phyloP scores from a whole-genome alignment of 2,113 vertebrate species.

The Gobio gobio region DNA sequence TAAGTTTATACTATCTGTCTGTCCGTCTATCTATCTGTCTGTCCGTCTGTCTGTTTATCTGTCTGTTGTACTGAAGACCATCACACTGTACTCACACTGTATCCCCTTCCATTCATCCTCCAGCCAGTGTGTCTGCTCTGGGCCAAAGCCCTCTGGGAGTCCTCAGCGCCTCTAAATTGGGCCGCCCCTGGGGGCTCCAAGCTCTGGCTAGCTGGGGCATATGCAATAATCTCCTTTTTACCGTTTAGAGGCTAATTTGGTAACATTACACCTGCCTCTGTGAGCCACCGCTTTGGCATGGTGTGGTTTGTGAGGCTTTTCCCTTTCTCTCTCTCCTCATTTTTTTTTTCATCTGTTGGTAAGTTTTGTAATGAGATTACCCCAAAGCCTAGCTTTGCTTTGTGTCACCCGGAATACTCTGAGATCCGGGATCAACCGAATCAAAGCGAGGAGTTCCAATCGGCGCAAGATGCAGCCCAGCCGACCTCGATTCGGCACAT shows the following conservation, averaged over 20 bases:
- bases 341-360: constrained; percentile 67
- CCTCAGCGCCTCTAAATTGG: constrained; percentile 68
- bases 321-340: constrained; percentile 44
- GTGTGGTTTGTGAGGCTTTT: constrained; percentile 65
- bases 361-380: constrained; percentile 85
- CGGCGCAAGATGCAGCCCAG: constrained; percentile 73
- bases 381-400: constrained; percentile 79
- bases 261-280: constrained; percentile 83
- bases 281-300: constrained; percentile 72
- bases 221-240: constrained; percentile 85
- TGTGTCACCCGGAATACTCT: constrained; percentile 74
- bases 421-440: constrained; percentile 79
- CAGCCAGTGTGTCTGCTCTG: constrained; percentile 53
- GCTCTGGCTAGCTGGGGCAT: constrained; percentile 77
- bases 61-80: neutral
- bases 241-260: constrained; percentile 83
- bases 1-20: too few species aligned
- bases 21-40: too few species aligned
- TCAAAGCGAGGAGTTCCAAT: constrained; percentile 74
- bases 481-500: constrained; percentile 68
- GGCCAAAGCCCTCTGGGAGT: constrained; percentile 65
- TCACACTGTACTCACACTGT: neutral
- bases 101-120: neutral
- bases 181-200: constrained; percentile 71
- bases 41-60: too few species aligned